Conservation (phyloP, 30 jellyfish, hydroid and myxozoan genomes). For the Haliclystus octoradiatus region DNA sequence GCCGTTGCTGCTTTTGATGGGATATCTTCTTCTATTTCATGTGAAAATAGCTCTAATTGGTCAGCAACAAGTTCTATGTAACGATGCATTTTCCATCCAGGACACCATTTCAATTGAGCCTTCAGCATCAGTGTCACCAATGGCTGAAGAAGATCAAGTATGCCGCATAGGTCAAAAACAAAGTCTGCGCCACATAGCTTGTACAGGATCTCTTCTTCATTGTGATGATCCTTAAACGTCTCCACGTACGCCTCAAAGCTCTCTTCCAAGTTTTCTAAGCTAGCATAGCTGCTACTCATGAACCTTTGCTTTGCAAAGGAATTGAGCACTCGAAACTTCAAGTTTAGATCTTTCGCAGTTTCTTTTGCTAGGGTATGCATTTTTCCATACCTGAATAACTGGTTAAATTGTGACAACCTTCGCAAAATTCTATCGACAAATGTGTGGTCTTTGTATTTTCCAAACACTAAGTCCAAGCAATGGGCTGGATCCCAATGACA, state of each 20-base stretch:
- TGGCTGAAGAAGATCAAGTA: constrained; percentile 2
- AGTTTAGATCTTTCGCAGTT: constrained; percentile 3
- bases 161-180: constrained; percentile 4
- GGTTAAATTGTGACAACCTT: constrained; percentile 2
- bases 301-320: neutral
- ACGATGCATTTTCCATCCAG: neutral
- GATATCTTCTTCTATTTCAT: constrained; percentile 2
- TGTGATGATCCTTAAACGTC: constrained; percentile 14
- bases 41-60: constrained; percentile 6
- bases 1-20: constrained; percentile 2
- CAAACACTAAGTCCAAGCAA: neutral
- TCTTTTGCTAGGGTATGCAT: constrained; percentile 5
- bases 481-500: constrained; percentile 14
- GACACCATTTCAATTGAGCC: constrained; percentile 10
- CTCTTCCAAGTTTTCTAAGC: neutral
- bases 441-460: neutral
- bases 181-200: constrained; percentile 8
- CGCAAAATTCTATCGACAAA: neutral
- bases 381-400: constrained; percentile 8
- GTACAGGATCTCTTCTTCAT: constrained; percentile 4
- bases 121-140: constrained; percentile 8
- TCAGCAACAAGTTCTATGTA: neutral
- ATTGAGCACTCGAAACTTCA: neutral
- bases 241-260: constrained; percentile 2
- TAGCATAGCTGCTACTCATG: constrained; percentile 12